Evolutionary conservation across 2,797 vertebrate species (phyloP), one percentile per base, ranked within the genome.

Genomic region (Rhynchotus rufescens): DNA sequence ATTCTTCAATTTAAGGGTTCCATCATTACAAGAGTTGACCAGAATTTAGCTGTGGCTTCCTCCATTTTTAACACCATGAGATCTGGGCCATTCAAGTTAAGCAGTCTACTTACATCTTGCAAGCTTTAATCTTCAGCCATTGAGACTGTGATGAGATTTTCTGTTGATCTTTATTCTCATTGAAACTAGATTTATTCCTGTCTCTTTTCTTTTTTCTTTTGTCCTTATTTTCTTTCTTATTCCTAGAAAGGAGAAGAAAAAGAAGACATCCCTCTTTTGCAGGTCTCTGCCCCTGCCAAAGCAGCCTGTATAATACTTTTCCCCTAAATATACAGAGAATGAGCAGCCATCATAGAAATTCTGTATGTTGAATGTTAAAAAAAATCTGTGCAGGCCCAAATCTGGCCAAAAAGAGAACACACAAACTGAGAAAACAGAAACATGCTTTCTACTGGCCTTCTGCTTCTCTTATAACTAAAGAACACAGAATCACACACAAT

Each of bases 61-160:
- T 73, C 14, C 51, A 47, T 60, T 44, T 80, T 84, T 42, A 69
- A 81, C 52, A 32, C 57, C 65, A 12, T 74, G 77, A 74, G 64
- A 67, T 30, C 22, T 52, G 61, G 15, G 64, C 67, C 7, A 71
- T 67, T 54, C n/a, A 38, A 74, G 84, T 74, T 65, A 88, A 92
- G 85, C 7, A 45, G 57, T 67, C 40, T 89, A 89, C 87, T 92
- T 88, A 89, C 80, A 77, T 69, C 22, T 92, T 88, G 68, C 32
- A 81, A 62, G 78, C 45, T 64, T 80, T 23, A 62, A 49, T 89
- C 75, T 86, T 88, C 88, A 86, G 56, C 57, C 88, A 75, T 6
- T 84, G 49, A 65, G 64, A 88, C 40, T 74, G 34, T 84, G 77
- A 62, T 80, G 45, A 87, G 16, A 59, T 85, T 38, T 79, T 67